Base-by-base conservation (phyloP, 2,113 vertebrate genomes). In the Pardalotus punctatus region DNA sequence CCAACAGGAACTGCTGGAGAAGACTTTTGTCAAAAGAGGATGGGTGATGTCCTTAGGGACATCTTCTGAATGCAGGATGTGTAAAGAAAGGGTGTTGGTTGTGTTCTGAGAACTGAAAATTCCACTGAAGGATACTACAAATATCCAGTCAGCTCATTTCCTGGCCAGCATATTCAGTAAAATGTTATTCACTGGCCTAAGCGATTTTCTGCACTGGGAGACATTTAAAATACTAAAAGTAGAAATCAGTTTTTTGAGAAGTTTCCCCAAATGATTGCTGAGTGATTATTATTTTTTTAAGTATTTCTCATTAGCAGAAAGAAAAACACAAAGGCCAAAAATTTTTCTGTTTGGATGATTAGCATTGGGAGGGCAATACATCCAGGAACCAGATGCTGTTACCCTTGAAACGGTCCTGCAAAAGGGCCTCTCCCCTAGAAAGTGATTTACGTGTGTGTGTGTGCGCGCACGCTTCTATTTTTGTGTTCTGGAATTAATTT, bases 401-500 rank as follows among this genome's bases (percentile, higher is more conserved):
- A 64, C 24, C 54, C 60, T 79, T 86, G 60, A 86, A 87, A 81
- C 82, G 69, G 69, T 82, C 51, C 82, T 83, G 50, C 64, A 70
- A 60, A 93, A 93, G 64, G n/a, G 27, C 64, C 62, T 86, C 51
- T 97, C 80, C 92, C 78, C 83, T 91, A 56, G 58, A 96, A 94
- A 95, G 64, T 74, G 80, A 82, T 96, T 95, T 93, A 74, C 4
- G 42, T 88, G 67, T 81, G 78, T 92, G 25, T 85, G 73, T 40
- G 38, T 40, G 38, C 78, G 14, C 64, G 50, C 91, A 43, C 13
- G 74, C 18, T 97, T 97, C 74, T 98, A 92, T 97, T 97, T 98
- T 97, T 97, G 93, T 96, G 81, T 78, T 93, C 95, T 97, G 94
- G 97, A 98, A 94, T 97, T 97, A 95, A 97, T 98, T 98, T 98